Percentiles rank a stretch among this genome's conserved stretches.
phyloP scores from a whole-genome alignment of 2,797 vertebrate genomes.

The Semotilus atromaculatus region DNA sequence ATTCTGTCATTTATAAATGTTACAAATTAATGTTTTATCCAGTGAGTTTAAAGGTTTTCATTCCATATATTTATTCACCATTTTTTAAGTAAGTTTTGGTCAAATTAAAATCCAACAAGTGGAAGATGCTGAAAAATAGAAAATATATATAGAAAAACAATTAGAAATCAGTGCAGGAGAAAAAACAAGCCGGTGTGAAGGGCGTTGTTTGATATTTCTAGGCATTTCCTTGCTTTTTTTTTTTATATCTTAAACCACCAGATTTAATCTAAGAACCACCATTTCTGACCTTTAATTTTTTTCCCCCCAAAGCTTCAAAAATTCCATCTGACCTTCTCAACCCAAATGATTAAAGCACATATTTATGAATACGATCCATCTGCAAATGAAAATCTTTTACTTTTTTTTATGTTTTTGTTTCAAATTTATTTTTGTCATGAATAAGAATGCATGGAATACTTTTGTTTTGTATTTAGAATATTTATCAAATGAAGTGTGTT shows the following conservation, averaged over 20 bases:
- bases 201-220: background rate
- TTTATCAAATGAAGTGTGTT: background rate
- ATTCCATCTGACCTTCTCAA: background rate
- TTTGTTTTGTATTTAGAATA: background rate
- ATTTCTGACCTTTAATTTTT: background rate
- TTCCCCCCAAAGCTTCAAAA: background rate
- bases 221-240: background rate
- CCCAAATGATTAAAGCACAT: background rate
- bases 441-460: slow-evolving; percentile 7
- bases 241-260: background rate
- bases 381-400: too few species aligned
- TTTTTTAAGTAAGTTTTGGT: background rate
- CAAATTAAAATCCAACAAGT: background rate
- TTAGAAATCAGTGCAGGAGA: too few species aligned
- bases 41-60: background rate
- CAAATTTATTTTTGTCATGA: background rate
- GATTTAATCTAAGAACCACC: background rate
- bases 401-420: background rate
- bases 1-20: background rate
- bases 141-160: background rate
- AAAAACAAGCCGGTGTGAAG: too few species aligned
- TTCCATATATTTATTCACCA: slow-evolving; percentile 6
- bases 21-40: background rate
- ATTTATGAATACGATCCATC: background rate
- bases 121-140: background rate